Base-by-base conservation (phyloP, 2,888 invertebrate genomes). In the Plagodis pulveraria region DNA sequence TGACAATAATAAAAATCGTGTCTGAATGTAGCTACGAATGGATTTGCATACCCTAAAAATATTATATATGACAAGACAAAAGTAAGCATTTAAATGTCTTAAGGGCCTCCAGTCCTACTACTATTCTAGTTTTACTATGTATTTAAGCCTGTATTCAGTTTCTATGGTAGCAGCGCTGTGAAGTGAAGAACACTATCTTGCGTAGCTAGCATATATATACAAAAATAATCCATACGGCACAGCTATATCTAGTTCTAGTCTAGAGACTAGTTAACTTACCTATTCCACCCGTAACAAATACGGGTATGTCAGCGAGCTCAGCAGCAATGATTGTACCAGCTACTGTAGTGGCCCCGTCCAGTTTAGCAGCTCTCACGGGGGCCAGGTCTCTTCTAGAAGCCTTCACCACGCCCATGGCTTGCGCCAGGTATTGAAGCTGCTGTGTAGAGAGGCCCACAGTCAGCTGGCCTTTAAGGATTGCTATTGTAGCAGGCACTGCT, bases 341-440 rank as follows among this genome's bases (percentile, higher is more conserved):
- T 0, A 99, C 99, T 0, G 99, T 99, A 0, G 99, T 99, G 0
- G 99, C 99, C 0, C 99, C 99, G 77, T 95, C 95, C 33, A 94
- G 80, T 50, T 92, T 88, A 69, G 94, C 93, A n/a, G 96, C 95
- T 10, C 96, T 72, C 9, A 96, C 95, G 63, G 94, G 95, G 0
- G 98, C 95, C 36, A 99, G 91, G 90, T 99, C 98, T 66, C 98
- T 93, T 8, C 98, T 93, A 0, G 99, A 99, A 32, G 97, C 96
- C 89, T 99, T 99, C 5, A 97, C 89, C 7, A 93, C 93, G 46
- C 85, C 93, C 67, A 82, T 89, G 58, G 87, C 82, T 46, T 81
- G 87, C 0, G 97, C 95, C 44, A 99, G 87, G 58, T 90, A 87
- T 59, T 93, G 82, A n/a, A 98, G 80, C 74, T 97, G 95, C 0